phyloP scores from a whole-genome alignment of 2,888 invertebrate genomes.

The Xestia sexstrigata region DNA sequence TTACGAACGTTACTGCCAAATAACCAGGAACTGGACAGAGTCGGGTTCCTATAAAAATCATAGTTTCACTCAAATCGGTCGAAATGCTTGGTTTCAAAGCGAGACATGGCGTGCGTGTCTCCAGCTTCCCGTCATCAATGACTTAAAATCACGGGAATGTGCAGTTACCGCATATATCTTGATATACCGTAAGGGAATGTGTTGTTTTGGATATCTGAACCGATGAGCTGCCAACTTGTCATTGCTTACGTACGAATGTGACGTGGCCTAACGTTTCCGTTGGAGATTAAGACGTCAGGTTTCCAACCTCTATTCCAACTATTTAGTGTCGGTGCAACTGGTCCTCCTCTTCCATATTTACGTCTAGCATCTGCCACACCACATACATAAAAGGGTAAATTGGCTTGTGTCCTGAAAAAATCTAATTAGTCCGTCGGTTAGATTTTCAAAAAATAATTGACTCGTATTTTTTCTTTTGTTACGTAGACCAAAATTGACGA shows the following conservation, averaged over 20 bases:
- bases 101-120: background rate
- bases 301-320: background rate
- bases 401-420: too few relatives aligned
- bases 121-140: background rate
- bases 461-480: too few relatives aligned
- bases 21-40: background rate
- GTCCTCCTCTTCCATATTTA: background rate
- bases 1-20: background rate
- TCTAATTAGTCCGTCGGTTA: too few relatives aligned
- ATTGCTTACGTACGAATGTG: constrained; percentile 16
- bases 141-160: background rate
- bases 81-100: background rate
- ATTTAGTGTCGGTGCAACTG: background rate
- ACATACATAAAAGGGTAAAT: too few relatives aligned
- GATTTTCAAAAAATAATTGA: too few relatives aligned
- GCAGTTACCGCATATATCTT: background rate
- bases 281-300: background rate
- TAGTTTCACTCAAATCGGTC: background rate
- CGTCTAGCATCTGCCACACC: too few relatives aligned
- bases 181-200: background rate
- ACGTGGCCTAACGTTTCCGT: constrained; percentile 1
- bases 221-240: constrained; percentile 25
- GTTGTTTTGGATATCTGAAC: constrained; percentile 2
- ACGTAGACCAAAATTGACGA: too few relatives aligned
- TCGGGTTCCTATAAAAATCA: background rate